Conservation (phyloP, 1,140 invertebrate genomes). For the Tetragnatha versicolor region DNA sequence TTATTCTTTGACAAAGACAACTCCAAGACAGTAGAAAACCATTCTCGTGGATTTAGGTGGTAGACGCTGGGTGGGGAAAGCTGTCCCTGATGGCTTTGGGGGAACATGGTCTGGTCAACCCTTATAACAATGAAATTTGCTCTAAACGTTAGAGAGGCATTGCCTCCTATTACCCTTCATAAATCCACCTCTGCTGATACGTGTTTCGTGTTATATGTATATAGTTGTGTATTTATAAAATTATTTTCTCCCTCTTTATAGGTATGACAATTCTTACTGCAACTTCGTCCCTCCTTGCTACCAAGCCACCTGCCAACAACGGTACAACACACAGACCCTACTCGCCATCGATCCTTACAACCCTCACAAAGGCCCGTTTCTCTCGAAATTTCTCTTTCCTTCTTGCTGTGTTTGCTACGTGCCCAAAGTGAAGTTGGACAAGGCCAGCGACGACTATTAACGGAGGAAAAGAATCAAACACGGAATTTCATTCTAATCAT, state of each 20-base stretch:
- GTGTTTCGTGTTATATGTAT: not conserved
- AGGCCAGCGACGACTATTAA: conserved; percentile 27
- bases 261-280: conserved; percentile 57
- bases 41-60: too few species aligned
- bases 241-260: conserved; percentile 10
- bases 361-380: conserved; percentile 60
- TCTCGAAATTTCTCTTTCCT: conserved; percentile 60
- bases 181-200: not conserved
- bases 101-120: too few species aligned
- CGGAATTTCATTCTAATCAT: not conserved
- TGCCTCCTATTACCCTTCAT: not conserved
- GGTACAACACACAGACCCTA: conserved; percentile 60
- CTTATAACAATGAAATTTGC: not conserved
- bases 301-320: conserved; percentile 58
- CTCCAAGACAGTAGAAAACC: too few species aligned
- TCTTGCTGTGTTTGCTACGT: conserved; percentile 60
- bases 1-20: too few species aligned
- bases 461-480: not conserved
- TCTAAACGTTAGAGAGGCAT: not conserved
- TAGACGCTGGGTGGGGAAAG: too few species aligned
- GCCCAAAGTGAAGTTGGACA: conserved; percentile 53
- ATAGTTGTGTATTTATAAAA: too few species aligned
- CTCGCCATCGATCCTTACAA: conserved; percentile 59
- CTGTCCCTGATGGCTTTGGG: too few species aligned
- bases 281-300: conserved; percentile 60